Evolutionary conservation across 2,797 vertebrate species (phyloP).

Genomic region (Pogonophryne albipinna): DNA sequence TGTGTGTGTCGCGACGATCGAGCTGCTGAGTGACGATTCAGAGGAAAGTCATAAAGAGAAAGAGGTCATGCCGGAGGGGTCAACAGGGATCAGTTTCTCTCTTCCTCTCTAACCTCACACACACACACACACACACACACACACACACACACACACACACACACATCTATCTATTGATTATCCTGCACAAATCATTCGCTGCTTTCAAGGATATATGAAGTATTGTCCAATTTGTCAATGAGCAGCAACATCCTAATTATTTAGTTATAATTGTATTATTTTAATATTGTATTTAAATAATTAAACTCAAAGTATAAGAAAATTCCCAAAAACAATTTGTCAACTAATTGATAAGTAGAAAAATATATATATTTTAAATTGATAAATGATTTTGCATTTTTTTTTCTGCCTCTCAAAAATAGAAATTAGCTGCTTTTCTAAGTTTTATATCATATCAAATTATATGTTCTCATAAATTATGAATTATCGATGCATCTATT

Average conservation of each 20-base stretch:
- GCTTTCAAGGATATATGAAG: constrained; percentile 34
- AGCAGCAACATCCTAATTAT: no score
- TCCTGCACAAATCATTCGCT: constrained; percentile 47
- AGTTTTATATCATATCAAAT: no score
- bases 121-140: not conserved
- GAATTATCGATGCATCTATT: no score
- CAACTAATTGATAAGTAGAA: no score
- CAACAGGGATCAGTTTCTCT: constrained; percentile 82
- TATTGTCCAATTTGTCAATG: constrained; percentile 56
- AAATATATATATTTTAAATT: no score
- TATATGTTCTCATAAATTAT: no score
- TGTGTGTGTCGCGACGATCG: no score
- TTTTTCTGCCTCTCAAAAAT: no score
- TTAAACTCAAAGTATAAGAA: not conserved
- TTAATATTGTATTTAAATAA: not conserved
- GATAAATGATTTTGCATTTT: no score
- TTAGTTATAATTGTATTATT: no score
- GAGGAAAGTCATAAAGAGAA: constrained; percentile 84
- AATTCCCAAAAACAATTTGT: not conserved
- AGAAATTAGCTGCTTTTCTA: no score
- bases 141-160: not conserved
- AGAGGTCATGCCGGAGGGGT: constrained; percentile 80
- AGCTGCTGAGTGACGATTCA: constrained; percentile 81
- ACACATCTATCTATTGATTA: constrained; percentile 54
- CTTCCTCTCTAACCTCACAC: constrained; percentile 47